Conservation (phyloP, 2,113 vertebrate species). For the Grammomys dolichurus region DNA sequence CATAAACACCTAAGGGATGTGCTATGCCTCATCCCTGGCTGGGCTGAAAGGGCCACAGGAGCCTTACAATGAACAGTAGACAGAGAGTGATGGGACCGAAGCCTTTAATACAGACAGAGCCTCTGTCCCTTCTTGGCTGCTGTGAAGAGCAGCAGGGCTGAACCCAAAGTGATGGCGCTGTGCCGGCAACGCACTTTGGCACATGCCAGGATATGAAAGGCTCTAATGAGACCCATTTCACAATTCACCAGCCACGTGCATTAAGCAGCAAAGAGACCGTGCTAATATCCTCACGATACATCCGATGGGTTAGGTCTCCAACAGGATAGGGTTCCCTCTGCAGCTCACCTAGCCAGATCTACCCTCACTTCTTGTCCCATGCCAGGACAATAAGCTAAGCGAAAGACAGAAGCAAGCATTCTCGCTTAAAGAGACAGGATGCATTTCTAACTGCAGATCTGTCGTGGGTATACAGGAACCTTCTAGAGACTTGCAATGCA, state of each 20-base stretch:
- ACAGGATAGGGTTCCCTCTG: neutral
- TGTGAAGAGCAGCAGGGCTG: slow-evolving; percentile 69
- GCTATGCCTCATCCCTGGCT: neutral
- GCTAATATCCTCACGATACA: neutral
- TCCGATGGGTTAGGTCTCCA: slow-evolving; percentile 44
- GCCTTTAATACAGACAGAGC: slow-evolving; percentile 71
- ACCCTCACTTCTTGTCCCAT: neutral
- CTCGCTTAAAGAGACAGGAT: slow-evolving; percentile 69
- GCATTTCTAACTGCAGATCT: slow-evolving; percentile 53
- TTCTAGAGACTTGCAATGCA: slow-evolving; percentile 74
- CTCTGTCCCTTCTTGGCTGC: slow-evolving; percentile 81
- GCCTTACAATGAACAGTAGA: slow-evolving; percentile 81
- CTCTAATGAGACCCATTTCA: slow-evolving; percentile 83
- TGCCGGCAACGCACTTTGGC: slow-evolving; percentile 82
- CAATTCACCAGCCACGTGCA: slow-evolving; percentile 81
- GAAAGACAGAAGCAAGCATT: neutral
- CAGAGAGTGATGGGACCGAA: slow-evolving; percentile 57
- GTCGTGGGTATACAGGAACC: slow-evolving; percentile 69
- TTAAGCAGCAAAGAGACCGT: slow-evolving; percentile 74
- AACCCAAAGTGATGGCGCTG: slow-evolving; percentile 78
- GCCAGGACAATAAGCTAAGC: slow-evolving; percentile 24
- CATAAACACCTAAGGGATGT: slow-evolving; percentile 53
- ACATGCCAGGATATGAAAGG: slow-evolving; percentile 80
- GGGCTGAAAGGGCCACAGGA: slow-evolving; percentile 63
- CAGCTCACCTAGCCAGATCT: neutral